These are phyloP conservation scores for Lithosia quadra DNA, from an alignment of 2,888 invertebrate species.

Conservation along the genomic window DNA sequence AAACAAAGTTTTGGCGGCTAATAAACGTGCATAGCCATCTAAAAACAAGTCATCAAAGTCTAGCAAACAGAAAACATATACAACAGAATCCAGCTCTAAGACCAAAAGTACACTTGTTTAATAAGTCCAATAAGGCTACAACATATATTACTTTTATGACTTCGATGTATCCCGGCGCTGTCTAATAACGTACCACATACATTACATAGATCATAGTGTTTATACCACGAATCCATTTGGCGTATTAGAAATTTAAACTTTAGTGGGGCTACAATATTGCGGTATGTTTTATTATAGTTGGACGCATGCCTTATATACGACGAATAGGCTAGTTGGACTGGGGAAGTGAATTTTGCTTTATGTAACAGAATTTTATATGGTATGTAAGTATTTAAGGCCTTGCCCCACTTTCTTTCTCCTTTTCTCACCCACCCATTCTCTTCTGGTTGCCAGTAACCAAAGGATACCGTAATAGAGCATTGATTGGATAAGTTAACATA, in stretches of 20 bases:
- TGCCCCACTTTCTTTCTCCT: background rate
- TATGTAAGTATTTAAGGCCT: background rate
- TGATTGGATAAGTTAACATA: too few relatives aligned
- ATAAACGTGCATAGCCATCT: too few relatives aligned
- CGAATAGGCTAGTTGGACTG: conserved; percentile 4
- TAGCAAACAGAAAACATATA: background rate
- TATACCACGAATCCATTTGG: conserved; percentile 11
- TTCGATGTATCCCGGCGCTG: conserved; percentile 13
- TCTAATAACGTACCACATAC: conserved; percentile 18
- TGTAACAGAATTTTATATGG: background rate
- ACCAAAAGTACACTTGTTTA: background rate
- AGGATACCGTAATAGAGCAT: too few relatives aligned
- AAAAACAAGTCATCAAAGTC: background rate
- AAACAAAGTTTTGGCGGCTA: too few relatives aligned
- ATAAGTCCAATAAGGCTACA: conserved; percentile 16
- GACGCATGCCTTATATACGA: background rate
- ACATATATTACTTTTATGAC: conserved; percentile 19
- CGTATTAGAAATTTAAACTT: conserved; percentile 1
- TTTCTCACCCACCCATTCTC: background rate
- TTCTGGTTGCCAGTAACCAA: background rate
- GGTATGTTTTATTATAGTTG: background rate
- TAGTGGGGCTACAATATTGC: background rate
- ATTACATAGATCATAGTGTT: conserved; percentile 11
- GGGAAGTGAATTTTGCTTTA: background rate
- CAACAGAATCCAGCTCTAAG: conserved; percentile 5